Evolutionary conservation across 2,888 invertebrate genomes (phyloP).

Genomic region (Bruchidius siliquastri): DNA sequence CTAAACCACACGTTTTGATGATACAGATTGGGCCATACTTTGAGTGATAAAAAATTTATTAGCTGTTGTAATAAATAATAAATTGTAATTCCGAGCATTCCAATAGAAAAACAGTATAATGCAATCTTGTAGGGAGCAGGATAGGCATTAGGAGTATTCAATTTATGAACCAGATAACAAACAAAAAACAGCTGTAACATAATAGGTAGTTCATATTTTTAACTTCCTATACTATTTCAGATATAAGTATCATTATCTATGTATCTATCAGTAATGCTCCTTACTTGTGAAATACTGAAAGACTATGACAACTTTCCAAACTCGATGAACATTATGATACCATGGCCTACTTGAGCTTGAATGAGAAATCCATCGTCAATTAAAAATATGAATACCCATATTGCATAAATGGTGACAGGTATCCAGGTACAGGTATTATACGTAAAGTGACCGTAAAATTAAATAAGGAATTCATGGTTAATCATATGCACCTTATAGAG

Average conservation of each 20-base stretch:
- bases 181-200: too few species aligned
- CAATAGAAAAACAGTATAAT: background rate
- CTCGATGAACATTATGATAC: background rate
- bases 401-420: background rate
- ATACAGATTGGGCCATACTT: background rate
- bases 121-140: background rate
- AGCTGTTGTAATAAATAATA: background rate
- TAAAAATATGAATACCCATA: background rate
- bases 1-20: background rate
- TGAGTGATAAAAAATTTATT: background rate
- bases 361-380: background rate
- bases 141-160: background rate
- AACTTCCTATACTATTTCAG: too few species aligned
- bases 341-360: background rate
- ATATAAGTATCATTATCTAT: too few species aligned
- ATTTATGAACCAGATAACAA: background rate
- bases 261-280: background rate
- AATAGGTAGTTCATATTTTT: too few species aligned
- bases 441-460: background rate
- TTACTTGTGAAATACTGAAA: background rate
- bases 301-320: background rate
- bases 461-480: background rate
- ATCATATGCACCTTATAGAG: background rate
- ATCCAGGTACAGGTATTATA: background rate
- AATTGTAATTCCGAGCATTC: background rate